These are phyloP conservation scores for Disparrhopalites patrizii DNA, from an alignment of 2,888 invertebrate genomes.

Conservation along the genomic window DNA sequence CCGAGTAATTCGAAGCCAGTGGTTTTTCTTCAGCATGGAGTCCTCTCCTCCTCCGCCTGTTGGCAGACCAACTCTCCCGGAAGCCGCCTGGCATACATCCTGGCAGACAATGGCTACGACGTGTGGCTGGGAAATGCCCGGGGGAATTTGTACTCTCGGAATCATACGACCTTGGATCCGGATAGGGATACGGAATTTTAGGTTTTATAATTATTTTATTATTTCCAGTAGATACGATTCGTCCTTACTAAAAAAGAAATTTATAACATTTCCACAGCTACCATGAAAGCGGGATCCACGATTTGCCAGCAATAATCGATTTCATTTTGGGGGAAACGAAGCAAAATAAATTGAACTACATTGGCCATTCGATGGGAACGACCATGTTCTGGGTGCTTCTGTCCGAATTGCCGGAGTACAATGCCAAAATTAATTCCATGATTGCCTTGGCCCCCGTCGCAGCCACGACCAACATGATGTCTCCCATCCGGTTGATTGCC, in stretches of 20 bases:
- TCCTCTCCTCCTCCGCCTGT: background rate
- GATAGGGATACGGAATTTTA: background rate
- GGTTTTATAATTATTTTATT: no score
- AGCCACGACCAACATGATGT: background rate
- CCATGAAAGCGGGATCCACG: background rate
- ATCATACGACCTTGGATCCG: background rate
- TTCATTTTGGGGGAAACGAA: background rate
- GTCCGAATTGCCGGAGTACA: background rate
- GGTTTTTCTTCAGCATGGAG: background rate
- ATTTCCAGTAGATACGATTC: no score
- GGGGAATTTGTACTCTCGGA: background rate
- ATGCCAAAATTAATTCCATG: background rate
- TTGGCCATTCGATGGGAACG: no score
- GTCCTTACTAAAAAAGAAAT: no score
- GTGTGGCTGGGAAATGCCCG: background rate
- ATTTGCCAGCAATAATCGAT: background rate
- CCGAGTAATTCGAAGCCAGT: background rate
- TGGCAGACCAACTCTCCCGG: background rate
- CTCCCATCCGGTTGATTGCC: background rate
- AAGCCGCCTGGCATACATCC: background rate
- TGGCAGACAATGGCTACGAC: background rate
- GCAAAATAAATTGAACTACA: background rate
- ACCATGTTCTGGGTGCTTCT: background rate
- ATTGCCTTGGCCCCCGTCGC: background rate
- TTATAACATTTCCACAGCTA: background rate